Evolutionary conservation across 2,888 invertebrate species (phyloP), one percentile per base, ranked within the genome.

Genomic region (Acrocera orbiculus): DNA sequence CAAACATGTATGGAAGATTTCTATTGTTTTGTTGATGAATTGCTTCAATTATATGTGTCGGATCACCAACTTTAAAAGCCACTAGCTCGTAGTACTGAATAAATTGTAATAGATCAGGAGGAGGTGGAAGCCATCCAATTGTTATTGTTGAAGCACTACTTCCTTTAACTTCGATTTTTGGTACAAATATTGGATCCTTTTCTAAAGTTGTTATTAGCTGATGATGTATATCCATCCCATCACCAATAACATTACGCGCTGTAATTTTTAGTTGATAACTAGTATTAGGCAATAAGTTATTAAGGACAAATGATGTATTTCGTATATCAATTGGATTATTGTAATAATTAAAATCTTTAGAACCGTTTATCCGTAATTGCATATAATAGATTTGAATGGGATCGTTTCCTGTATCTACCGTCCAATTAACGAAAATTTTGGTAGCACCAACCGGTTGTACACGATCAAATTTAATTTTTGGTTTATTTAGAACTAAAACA

Each of bases 351-450:
- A 71, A 74, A 5, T 58, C 56, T 16, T 63, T 57, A n/a, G 64
- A 63, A 30, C 64, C 65, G 43, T 65, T 64, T 59, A 68, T 66
- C 27, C 62, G 54, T 45, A 66, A 69, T 48, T 66, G 63, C 10
- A 79, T 56, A 35, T 63, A 62, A 47, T 73, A 77, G 15, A 55
- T 53, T 42, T 63, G 61, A 14, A 81, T 65, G 0, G 73, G 71
- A 32, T 73, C 72, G 50, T 86, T 85, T 40, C 79, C 79, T 39
- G 76, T 69, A 38, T 73, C 70, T 0, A 81, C 67, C 0, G 81
- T 83, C 85, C 86, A 86, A 51, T 83, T 85, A 2, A 86, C 53
- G 54, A 70, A 87, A 27, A 87, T 70, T 52, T 76, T 73, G 6
- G 70, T 67, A 1, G 73, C 70, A 32, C 77, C 81, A 13, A 86